Evolutionary conservation across 92 coral and sea anemone species (phyloP), one percentile per base, ranked within the genome.

Genomic region (Diadumene lineata): DNA sequence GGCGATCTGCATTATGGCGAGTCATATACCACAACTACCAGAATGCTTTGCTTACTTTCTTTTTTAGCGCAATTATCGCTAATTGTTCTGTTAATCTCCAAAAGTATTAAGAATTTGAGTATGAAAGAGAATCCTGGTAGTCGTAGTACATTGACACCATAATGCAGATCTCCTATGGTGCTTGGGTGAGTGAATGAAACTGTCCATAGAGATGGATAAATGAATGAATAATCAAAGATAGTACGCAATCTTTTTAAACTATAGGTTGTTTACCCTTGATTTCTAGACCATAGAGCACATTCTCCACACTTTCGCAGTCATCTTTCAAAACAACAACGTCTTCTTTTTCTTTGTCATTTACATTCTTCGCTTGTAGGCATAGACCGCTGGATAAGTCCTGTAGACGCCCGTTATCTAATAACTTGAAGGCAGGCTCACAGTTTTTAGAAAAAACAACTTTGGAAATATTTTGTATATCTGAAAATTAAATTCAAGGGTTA

Each of bases 381-480:
- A 17, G 9, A 23, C 75, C 64, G 53, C 75, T 70, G 62, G n/a
- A 23, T 0, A 50, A 48, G 44, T 70, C 34, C 10, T 70, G 62
- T 2, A 70, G 64, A 30, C 62, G 31, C 1, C 75, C 75, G 50
- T 70, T 50, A 2, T 44, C 30, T 24, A 56, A 19, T 13, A 70
- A 13, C 29, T 24, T 50, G 46, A 48, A 70, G 43, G 43, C 28
- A 1, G 75, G 26, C 17, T 28, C 34, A 70, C 75, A 70, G 43
- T 50, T 50, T 44, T 16, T 6, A 16, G 61, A 56, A n/a, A 56
- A 50, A 0, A 50, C 63, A 15, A 70, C 24, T 30, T 70, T 65
- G 46, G 46, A 65, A 27, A 31, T 33, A 27, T 33, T 43, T 22
- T 28, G 22, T 18, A 31, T 22, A 58, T 58, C 64, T 58, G 24